phyloP scores from a whole-genome alignment of 1,140 invertebrate genomes.

The Protaetia brevitarsis region DNA sequence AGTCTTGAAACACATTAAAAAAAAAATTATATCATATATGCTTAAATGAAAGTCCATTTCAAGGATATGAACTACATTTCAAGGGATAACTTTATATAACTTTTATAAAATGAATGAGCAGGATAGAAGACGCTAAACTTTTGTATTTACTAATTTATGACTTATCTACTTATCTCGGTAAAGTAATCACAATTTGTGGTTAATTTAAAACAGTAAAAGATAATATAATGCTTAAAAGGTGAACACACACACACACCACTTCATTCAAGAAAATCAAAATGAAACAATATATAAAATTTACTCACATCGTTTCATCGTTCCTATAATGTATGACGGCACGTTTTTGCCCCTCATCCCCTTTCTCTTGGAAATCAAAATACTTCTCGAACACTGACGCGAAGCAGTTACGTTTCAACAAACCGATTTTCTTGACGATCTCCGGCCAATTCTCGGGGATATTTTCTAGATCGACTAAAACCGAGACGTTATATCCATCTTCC shows the following conservation, averaged over 20 bases:
- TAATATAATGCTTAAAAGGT: too few relatives aligned
- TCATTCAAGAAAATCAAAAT: not conserved
- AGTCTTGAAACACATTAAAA: too few relatives aligned
- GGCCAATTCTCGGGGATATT: slow-evolving; percentile 89
- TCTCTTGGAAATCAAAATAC: slow-evolving; percentile 97
- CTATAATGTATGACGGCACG: slow-evolving; percentile 97
- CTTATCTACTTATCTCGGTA: not conserved
- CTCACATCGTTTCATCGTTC: slow-evolving; percentile 98
- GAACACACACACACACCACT: too few relatives aligned
- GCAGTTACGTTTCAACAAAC: slow-evolving; percentile 95
- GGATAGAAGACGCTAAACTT: not conserved
- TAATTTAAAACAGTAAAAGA: too few relatives aligned
- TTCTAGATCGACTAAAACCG: slow-evolving; percentile 89
- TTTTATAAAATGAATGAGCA: too few relatives aligned
- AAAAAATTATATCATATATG: too few relatives aligned
- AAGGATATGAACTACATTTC: too few relatives aligned
- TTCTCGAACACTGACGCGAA: slow-evolving; percentile 99
- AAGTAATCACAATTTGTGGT: not conserved
- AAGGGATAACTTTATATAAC: too few relatives aligned
- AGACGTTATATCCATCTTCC: slow-evolving; percentile 94
- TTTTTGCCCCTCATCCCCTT: slow-evolving; percentile 84
- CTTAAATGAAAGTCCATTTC: too few relatives aligned
- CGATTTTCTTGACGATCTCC: slow-evolving; percentile 85
- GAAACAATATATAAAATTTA: slow-evolving; percentile 31
- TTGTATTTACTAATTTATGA: not conserved